Evolutionary conservation across 92 coral and sea anemone species (phyloP).

Genomic region (Zoanthus solanderi): DNA sequence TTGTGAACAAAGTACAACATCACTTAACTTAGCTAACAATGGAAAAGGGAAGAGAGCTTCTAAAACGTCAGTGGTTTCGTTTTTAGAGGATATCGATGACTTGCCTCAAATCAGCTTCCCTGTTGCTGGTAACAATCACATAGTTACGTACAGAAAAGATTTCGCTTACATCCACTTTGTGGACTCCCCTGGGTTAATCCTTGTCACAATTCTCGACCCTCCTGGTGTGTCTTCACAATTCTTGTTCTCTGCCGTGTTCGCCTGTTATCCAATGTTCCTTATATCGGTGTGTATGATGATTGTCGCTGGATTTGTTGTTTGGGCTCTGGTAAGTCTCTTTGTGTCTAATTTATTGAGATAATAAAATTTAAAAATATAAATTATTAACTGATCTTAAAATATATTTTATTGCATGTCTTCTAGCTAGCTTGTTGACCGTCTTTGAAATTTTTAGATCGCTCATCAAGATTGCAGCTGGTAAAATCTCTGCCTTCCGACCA

Average conservation of each 20-base stretch:
- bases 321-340: slow-evolving; percentile 69
- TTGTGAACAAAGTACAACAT: slow-evolving; percentile 76
- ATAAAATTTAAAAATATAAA: too few species aligned
- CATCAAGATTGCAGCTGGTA: too few species aligned
- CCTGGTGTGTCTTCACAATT: slow-evolving; percentile 46
- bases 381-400: too few species aligned
- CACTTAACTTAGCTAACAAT: slow-evolving; percentile 49
- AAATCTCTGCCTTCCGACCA: too few species aligned
- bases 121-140: slow-evolving; percentile 71
- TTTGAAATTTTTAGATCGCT: too few species aligned
- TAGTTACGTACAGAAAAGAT: slow-evolving; percentile 53
- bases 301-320: slow-evolving; percentile 67
- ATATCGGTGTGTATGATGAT: slow-evolving; percentile 51
- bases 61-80: slow-evolving; percentile 50
- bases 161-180: slow-evolving; percentile 73
- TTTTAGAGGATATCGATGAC: slow-evolving; percentile 70
- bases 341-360: too few species aligned
- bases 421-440: too few species aligned
- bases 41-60: slow-evolving; percentile 56
- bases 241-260: slow-evolving; percentile 36
- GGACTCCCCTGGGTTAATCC: slow-evolving; percentile 76
- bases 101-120: slow-evolving; percentile 76
- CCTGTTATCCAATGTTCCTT: slow-evolving; percentile 55
- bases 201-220: slow-evolving; percentile 51
- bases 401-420: too few species aligned